Evolutionary conservation across 2,888 invertebrate genomes (phyloP), one percentile per base, ranked within the genome.

Genomic region (Digitonthophagus gazella): DNA sequence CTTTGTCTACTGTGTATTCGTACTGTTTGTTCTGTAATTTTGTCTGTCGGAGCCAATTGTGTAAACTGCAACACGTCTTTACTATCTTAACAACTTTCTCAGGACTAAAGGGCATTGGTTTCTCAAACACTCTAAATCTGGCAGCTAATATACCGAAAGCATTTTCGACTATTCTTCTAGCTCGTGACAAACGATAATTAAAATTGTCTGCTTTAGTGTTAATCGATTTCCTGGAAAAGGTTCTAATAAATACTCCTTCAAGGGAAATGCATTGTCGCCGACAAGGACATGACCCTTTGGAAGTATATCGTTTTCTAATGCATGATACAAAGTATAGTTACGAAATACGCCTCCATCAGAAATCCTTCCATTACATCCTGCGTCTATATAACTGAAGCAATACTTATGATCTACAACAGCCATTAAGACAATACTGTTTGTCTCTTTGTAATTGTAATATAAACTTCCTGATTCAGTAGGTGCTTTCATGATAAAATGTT

Each of bases 361-460:
- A 58, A 72, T 68, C 58, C 75, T 56, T 18, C 76, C 76, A 71
- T 76, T 73, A 63, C 72, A 73, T 19, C 75, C 75, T 58, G 75
- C 66, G 69, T 76, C 73, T 66, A 74, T 69, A 67, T 75, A 75
- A n/a, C 67, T 72, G 71, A 78, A 78, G 68, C 73, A 73, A 71
- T 76, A 77, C 70, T 77, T 73, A 71, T 73, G 72, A 71, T 77
- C 76, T 57, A 73, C 75, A 70, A 76, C 57, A 65, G 75, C 76
- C 69, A 76, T 71, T 58, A 76, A 71, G 15, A 75, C 72, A 70
- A 76, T 75, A 69, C 75, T 74, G 68, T 75, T 71, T 65, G 71
- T 67, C 11, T 70, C 71, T 75, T 77, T 76, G 71, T 76, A 77
- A 71, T 76, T 76, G 64, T 69, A 77, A 70, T 73, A 76, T 72